Percentiles rank a stretch among this genome's conserved stretches.
Conservation (phyloP, 2,888 invertebrate genomes). For the Microctonus brassicae region DNA sequence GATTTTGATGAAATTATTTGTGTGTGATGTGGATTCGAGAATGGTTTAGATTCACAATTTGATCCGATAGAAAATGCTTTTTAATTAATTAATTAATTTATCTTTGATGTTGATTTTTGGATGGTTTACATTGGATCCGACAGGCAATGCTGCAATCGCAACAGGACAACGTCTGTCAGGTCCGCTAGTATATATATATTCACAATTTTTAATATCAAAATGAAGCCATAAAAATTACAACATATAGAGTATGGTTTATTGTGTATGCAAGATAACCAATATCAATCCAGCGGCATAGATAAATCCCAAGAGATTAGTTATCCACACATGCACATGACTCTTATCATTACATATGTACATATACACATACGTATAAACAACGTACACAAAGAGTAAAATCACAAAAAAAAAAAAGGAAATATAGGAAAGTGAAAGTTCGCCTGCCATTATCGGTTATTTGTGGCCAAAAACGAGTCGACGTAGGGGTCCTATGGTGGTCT, state of each 20-base stretch:
- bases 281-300: background rate
- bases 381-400: background rate
- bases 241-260: background rate
- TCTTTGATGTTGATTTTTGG: no score
- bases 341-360: background rate
- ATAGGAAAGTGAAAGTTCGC: constrained; percentile 34
- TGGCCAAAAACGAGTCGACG: constrained; percentile 53
- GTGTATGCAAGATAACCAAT: background rate
- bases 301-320: background rate
- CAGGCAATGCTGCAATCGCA: no score
- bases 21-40: no score
- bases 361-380: no score
- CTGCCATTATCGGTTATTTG: constrained; percentile 60
- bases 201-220: no score
- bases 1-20: no score
- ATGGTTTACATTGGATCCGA: no score
- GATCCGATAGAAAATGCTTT: no score
- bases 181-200: no score
- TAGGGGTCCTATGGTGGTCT: constrained; percentile 31
- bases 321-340: background rate
- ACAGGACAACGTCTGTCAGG: no score
- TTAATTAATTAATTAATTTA: no score
- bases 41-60: no score
- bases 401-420: constrained; percentile 9
- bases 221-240: background rate